Conservation (phyloP, 2,888 invertebrate species). For the Caenorhabditis sp. region DNA sequence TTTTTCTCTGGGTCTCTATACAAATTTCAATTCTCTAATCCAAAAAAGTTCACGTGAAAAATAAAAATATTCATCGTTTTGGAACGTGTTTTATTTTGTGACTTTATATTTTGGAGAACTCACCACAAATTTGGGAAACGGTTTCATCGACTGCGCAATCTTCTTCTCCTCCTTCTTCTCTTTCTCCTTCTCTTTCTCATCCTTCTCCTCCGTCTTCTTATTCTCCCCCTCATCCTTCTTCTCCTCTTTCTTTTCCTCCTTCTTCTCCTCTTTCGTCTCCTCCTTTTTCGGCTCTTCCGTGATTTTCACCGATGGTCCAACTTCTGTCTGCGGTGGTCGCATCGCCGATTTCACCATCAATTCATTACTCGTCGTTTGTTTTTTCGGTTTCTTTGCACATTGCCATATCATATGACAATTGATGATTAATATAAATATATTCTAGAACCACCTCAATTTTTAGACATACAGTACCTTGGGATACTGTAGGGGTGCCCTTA, state of each 20-base stretch:
- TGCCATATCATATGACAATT: not conserved
- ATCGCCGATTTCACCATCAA: not conserved
- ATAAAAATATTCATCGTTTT: no score
- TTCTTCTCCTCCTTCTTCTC: slow-evolving; percentile 7
- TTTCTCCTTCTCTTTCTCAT: not conserved
- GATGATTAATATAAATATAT: not conserved
- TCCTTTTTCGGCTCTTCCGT: no score
- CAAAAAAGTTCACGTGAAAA: no score
- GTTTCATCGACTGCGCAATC: not conserved
- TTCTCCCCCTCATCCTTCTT: not conserved
- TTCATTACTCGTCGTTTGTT: not conserved
- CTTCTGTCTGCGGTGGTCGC: not conserved
- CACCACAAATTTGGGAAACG: not conserved
- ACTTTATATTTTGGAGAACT: no score
- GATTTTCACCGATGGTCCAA: not conserved
- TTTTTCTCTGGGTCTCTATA: no score
- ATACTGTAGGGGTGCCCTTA: no score
- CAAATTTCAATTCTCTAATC: no score
- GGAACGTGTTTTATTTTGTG: no score
- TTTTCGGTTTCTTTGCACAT: not conserved
- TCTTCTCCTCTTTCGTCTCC: not conserved
- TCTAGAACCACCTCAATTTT: not conserved
- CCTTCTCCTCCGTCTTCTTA: not conserved
- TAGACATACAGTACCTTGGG: no score
- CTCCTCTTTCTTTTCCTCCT: not conserved